phyloP scores from a whole-genome alignment of 2,888 invertebrate species.

The Caenorhabditis sp. region DNA sequence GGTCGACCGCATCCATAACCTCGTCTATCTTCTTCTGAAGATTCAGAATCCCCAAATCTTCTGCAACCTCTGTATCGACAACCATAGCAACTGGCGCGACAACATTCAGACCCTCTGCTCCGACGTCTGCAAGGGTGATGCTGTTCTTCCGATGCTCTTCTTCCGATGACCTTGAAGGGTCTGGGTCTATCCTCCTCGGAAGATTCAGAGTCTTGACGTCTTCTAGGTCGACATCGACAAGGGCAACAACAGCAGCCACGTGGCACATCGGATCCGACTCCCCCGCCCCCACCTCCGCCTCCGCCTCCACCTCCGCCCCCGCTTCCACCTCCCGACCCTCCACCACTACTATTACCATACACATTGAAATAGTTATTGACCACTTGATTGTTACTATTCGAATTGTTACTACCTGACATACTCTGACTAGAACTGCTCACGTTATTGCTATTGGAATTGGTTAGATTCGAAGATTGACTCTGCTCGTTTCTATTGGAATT shows the following conservation, averaged over 20 bases:
- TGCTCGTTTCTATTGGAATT: conserved; percentile 30
- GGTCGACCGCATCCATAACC: conserved; percentile 8
- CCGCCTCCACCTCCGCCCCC: no score
- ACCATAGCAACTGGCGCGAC: background rate
- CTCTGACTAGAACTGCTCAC: conserved; percentile 25
- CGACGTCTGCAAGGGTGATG: no score
- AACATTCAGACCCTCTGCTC: no score
- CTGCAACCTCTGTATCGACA: background rate
- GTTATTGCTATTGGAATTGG: conserved; percentile 33
- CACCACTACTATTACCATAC: conserved; percentile 30
- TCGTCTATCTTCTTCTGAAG: background rate
- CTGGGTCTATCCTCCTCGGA: background rate
- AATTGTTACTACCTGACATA: conserved; percentile 38
- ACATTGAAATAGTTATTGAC: conserved; percentile 42
- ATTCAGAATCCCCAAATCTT: background rate
- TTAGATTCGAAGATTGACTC: background rate
- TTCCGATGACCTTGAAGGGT: background rate
- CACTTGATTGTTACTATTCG: conserved; percentile 41
- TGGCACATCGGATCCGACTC: background rate
- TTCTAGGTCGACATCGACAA: background rate
- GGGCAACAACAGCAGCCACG: background rate
- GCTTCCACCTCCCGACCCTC: background rate
- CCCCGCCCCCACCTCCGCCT: conserved; percentile 7
- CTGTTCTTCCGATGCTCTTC: no score
- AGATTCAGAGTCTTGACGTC: background rate